Evolutionary conservation across 2,113 vertebrate species (phyloP), one percentile per base, ranked within the genome.

Genomic region (Murina feae): DNA sequence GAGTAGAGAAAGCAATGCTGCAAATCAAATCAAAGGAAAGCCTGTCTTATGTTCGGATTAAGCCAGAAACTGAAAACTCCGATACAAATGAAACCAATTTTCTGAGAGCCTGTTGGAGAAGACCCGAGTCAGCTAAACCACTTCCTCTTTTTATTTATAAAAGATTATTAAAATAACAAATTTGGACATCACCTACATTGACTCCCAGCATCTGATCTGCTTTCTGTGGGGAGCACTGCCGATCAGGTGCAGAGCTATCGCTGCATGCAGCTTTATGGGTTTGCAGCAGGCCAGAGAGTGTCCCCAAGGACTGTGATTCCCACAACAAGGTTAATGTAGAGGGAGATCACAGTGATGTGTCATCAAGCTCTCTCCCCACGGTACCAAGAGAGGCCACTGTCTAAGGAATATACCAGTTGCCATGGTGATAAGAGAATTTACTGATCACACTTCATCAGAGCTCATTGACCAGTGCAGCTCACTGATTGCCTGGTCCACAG

Each of bases 401-500:
- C 92, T 94, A 79, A 93, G 78, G 85, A 63, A 16, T 71, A 83
- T 68, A 60, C 92, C 30, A n/a, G 96, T 97, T 96, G 84, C 96
- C 94, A 97, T 96, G 94, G 96, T 83, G 96, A 97, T 89, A 96
- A 94, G 82, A 95, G 95, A 97, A 97, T 89, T 96, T 92, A 97
- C 94, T 95, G 95, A 93, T 96, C 92, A 96, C 96, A 92, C 89
- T 95, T 97, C 96, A 97, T 96, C 94, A 97, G 90, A 68, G 92
- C 55, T 96, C 95, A 97, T 95, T 96, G 96, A 96, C 94, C 95
- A 96, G 81, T 68, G 55, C 65, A 88, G 88, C 88, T 90, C 92
- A 42, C 92, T 82, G 95, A 97, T 96, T 95, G 81, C 87, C 81
- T 90, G 71, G 76, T 51, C 93, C 78, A 90, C 90, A 81, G 94